Evolutionary conservation across 2,888 invertebrate genomes (phyloP).

Genomic region (Dryococelus australis): DNA sequence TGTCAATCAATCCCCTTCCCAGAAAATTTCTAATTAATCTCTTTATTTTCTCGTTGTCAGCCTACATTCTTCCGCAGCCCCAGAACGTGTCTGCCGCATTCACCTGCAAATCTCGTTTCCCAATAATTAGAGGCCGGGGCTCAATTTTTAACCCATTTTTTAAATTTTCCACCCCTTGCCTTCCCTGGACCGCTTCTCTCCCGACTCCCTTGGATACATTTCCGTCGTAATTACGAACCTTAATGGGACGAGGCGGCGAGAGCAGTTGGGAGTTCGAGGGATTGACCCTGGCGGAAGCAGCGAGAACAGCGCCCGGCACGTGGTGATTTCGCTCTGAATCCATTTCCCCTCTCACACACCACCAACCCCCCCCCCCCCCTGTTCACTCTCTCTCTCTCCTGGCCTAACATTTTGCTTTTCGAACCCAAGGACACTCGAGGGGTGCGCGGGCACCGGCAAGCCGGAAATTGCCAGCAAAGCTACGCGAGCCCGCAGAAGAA

Average conservation of each 20-base stretch:
- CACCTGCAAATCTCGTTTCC: neutral
- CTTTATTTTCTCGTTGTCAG: neutral
- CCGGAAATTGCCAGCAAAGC: neutral
- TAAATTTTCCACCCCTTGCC: neutral
- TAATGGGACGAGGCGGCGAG: neutral
- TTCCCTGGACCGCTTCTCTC: neutral
- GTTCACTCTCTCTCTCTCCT: neutral
- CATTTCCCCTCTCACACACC: neutral
- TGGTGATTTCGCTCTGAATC: neutral
- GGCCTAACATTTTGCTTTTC: neutral
- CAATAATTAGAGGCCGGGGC: neutral
- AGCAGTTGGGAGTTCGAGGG: neutral
- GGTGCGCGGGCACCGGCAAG: neutral
- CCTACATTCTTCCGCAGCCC: neutral
- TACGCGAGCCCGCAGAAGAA: neutral
- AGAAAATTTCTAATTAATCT: too few species aligned
- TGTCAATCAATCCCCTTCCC: too few species aligned
- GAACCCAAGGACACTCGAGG: too few species aligned
- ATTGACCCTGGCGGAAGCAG: neutral
- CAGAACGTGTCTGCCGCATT: neutral
- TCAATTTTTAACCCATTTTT: neutral
- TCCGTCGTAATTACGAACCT: slow-evolving; percentile 8
- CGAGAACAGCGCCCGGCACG: neutral
- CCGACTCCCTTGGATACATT: neutral
- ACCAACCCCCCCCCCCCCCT: neutral